Conservation (phyloP, 2,797 vertebrate genomes). For the Phrynocephalus guinanensis region DNA sequence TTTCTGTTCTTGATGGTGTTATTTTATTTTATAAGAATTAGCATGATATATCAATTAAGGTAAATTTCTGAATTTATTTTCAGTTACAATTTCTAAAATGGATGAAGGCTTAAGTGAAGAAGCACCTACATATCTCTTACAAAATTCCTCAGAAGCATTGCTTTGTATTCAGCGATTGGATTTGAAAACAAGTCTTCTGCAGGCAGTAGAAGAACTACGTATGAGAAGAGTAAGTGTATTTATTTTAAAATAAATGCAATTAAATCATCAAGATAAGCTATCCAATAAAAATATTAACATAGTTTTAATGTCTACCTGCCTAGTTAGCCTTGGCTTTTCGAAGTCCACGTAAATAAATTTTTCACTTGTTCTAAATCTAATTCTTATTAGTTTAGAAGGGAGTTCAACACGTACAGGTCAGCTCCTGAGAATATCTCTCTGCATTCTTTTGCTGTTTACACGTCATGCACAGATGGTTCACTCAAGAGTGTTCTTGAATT, state of each 20-base stretch:
- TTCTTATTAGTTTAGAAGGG: not conserved
- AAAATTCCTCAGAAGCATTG: conserved; percentile 79
- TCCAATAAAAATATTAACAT: not conserved
- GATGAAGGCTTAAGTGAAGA: conserved; percentile 69
- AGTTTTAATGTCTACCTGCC: not conserved
- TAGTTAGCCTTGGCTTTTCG: not conserved
- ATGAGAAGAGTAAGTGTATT: conserved; percentile 85
- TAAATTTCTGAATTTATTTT: conserved; percentile 12
- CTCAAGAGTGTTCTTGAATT: not conserved
- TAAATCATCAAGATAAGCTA: not conserved
- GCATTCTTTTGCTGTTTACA: not conserved
- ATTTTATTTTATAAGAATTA: not conserved
- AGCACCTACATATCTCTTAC: conserved; percentile 64
- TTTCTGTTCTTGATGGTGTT: not conserved
- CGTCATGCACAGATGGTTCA: not conserved
- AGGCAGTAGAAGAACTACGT: conserved; percentile 90
- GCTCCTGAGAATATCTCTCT: not conserved
- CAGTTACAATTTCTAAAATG: conserved; percentile 72
- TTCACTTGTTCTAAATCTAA: too few relatives aligned
- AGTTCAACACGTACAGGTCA: not conserved
- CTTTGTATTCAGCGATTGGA: conserved; percentile 87
- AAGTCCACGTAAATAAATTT: not conserved
- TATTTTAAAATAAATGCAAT: not conserved
- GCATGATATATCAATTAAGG: not conserved
- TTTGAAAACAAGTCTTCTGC: conserved; percentile 90